phyloP scores from a whole-genome alignment of 2,888 invertebrate genomes.

The Papilio demoleus region DNA sequence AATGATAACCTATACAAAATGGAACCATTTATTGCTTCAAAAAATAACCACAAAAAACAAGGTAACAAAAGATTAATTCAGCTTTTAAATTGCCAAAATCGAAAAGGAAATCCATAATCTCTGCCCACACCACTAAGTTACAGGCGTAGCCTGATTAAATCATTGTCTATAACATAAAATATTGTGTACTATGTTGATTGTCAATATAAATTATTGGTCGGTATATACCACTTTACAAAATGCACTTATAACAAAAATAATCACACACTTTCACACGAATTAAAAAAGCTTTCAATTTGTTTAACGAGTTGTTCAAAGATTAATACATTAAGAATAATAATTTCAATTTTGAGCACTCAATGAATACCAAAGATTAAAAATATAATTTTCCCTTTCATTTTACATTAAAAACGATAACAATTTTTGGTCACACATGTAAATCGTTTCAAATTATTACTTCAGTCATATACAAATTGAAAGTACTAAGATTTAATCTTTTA shows the following conservation, averaged over 20 bases:
- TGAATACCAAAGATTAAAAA: not conserved
- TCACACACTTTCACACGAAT: constrained; percentile 21
- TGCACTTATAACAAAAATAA: not conserved
- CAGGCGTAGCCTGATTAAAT: not conserved
- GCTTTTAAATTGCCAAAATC: not conserved
- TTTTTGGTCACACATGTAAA: not conserved
- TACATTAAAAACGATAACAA: not conserved
- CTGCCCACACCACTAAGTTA: not conserved
- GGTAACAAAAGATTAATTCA: not conserved
- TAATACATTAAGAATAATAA: not conserved
- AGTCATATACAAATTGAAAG: not conserved
- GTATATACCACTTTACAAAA: not conserved
- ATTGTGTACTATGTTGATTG: not conserved
- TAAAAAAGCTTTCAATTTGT: constrained; percentile 23
- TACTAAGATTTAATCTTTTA: not conserved
- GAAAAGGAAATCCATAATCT: not conserved
- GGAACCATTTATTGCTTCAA: not conserved
- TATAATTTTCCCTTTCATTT: not conserved
- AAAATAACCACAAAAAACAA: too few relatives aligned
- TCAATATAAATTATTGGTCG: constrained; percentile 8
- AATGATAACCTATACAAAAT: too few relatives aligned
- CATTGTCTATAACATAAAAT: not conserved
- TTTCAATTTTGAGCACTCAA: not conserved
- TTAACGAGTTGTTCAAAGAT: constrained; percentile 14
- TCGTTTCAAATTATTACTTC: not conserved